Evolutionary conservation across 1,140 invertebrate species (phyloP), one percentile per base, ranked within the genome.

Genomic region (Camponotus floridanus): DNA sequence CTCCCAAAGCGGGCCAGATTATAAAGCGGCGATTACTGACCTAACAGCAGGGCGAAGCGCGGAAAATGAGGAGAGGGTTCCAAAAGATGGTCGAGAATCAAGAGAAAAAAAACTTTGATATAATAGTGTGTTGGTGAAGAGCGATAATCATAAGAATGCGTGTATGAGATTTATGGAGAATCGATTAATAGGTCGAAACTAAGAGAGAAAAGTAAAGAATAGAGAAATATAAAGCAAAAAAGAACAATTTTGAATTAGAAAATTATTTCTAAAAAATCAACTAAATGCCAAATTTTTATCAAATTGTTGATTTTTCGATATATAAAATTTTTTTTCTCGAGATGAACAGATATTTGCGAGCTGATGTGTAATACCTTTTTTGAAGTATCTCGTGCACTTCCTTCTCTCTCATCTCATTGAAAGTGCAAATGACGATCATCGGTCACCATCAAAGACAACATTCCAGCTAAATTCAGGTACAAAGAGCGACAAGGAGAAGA

Each of bases 1-100:
- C 88, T 92, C 87, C 88, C 86, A 86, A 79, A 87, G 61, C 85
- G 73, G 55, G 31, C 80, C 91, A 87, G 91, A 91, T 92, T 91
- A 89, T 84, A 86, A 92, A 91, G 87, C 85, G 87, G 18, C 76
- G 89, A 87, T 91, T 87, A 80, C 62, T 84, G 67, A 51, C 71
- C 86, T 11, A 39, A 48, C 78, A 83, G 79, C 68, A 67, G 79
- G 68, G 13, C 13, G 13, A 83, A 26, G 26, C 33, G 78, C 21
- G 55, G 59, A 83, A 73, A 73, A 67, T 21, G 21, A n/a, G 26
- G 7, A 21, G 36, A 11, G 36, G 62, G 33, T 51, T 31, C 3
- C 67, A 9, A 26, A 45, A 81, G 39, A 8, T 42, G 55, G 26
- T 42, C 42, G 36, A 13, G 15, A 57, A 4, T 68, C 3, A 6